Evolutionary conservation across 2,113 vertebrate species (phyloP), one percentile per base, ranked within the genome.

Genomic region (Cygnus atratus): DNA sequence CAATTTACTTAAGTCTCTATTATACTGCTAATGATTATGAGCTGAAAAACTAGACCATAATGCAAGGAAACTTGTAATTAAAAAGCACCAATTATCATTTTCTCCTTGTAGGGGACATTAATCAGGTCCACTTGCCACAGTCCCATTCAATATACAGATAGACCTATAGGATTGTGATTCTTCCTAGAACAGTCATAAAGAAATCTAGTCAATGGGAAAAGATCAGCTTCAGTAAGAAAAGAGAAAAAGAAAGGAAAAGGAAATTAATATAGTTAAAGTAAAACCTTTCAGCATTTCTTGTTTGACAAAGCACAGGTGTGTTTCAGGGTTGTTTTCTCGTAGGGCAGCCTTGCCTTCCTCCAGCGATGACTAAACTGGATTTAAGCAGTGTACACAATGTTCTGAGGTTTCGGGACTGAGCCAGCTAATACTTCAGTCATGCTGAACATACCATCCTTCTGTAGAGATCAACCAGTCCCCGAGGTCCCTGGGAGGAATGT

Each of bases 31-130:
- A 79, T 89, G 74, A 94, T 71, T 78, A 76, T 13, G 92, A 91
- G 70, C 61, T 93, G 68, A 89, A 93, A 95, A 96, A 90, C 41
- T 87, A 90, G 58, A 88, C 52, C 83, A 77, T 55, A 87, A 90
- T 65, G 86, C 83, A 88, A 91, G 86, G 81, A 90, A 95, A 94
- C 59, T 86, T 91, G 70, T 90, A 93, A 95, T 97, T 96, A 94
- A 92, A 93, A 96, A 91, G 68, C 59, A 95, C 71, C 85, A 95
- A 14, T 95, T 94, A 91, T 62, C 0, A 39, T 94, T 88, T 87
- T 95, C 46, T 78, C 48, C 84, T 96, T 88, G 37, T 10, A 91
- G 83, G 89, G 89, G 67, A 72, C 65, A 84, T 92, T 78, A 95
- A 77, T 87, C 84, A 97, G 93, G 83, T 84, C 63, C 0, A 8